A percentile compares a stretch with the other conserved stretches of the same genome.
These are phyloP conservation scores for Pollenia labialis DNA, from an alignment of 2,888 invertebrate species.

Conservation along the genomic window DNA sequence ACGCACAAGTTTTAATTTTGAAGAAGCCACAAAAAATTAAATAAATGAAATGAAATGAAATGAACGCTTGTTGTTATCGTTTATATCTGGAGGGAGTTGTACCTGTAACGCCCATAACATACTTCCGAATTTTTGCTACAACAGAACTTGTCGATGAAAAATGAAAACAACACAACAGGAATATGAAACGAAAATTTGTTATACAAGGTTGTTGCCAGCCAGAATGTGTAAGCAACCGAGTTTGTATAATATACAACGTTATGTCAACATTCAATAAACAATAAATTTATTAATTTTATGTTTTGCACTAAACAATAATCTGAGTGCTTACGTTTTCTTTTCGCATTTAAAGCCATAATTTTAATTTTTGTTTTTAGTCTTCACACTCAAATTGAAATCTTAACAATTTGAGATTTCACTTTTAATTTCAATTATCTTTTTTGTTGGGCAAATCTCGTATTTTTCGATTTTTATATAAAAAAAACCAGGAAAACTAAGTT, in stretches of 20 bases:
- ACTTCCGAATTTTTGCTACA: slow-evolving; percentile 72
- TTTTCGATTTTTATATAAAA: not conserved
- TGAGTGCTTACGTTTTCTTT: slow-evolving; percentile 23
- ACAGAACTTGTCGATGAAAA: slow-evolving; percentile 51
- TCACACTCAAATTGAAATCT: slow-evolving; percentile 57
- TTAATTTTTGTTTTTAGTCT: slow-evolving; percentile 3
- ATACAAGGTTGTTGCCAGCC: slow-evolving; percentile 54
- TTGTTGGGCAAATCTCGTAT: slow-evolving; percentile 6
- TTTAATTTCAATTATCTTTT: slow-evolving; percentile 69
- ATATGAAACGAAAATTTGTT: slow-evolving; percentile 9
- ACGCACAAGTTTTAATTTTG: slow-evolving; percentile 35
- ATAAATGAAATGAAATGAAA: slow-evolving; percentile 22
- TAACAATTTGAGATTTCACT: slow-evolving; percentile 70
- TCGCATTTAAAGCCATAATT: slow-evolving; percentile 8
- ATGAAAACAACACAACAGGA: not conserved
- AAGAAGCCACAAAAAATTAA: slow-evolving; percentile 36
- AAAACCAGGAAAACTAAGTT: slow-evolving; percentile 59
- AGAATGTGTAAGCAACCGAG: not conserved
- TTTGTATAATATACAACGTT: slow-evolving; percentile 64
- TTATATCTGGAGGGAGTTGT: slow-evolving; percentile 69
- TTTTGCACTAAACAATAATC: slow-evolving; percentile 60
- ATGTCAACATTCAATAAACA: slow-evolving; percentile 73
- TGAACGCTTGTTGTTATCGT: slow-evolving; percentile 60
- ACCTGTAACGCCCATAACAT: slow-evolving; percentile 73
- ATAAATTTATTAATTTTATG: slow-evolving; percentile 73